These are phyloP conservation scores for Aleiodes leptofemur DNA, from an alignment of 2,888 invertebrate genomes.

Conservation along the genomic window DNA sequence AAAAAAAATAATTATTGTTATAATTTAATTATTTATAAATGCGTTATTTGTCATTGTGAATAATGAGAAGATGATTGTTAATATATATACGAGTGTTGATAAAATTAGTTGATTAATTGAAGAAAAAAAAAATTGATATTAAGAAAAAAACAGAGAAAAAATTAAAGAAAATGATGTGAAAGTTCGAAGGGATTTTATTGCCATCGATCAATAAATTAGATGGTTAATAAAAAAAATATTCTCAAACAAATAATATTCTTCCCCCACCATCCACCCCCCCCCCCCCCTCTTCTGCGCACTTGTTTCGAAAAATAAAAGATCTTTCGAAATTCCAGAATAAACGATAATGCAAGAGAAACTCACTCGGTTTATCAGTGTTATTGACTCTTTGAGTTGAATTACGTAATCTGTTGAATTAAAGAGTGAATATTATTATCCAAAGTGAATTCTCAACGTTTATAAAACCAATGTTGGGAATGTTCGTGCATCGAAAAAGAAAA, in stretches of 20 bases:
- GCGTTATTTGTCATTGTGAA: constrained; percentile 24
- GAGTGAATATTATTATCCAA: constrained; percentile 30
- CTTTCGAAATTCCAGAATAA: neutral
- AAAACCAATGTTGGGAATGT: neutral
- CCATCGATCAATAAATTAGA: constrained; percentile 31
- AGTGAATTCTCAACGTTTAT: neutral
- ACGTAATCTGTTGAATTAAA: constrained; percentile 51
- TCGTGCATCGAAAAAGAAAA: constrained; percentile 30
- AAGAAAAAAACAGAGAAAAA: neutral
- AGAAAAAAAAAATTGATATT: neutral
- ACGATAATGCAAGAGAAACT: constrained; percentile 10
- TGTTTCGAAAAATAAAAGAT: neutral
- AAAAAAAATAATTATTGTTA: constrained; percentile 18
- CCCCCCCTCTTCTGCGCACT: neutral
- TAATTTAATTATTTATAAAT: constrained; percentile 21
- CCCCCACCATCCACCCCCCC: neutral
- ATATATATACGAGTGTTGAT: constrained; percentile 40
- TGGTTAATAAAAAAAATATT: neutral
- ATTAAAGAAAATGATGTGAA: neutral
- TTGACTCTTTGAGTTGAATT: constrained; percentile 53
- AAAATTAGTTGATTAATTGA: constrained; percentile 19
- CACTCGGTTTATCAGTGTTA: constrained; percentile 56
- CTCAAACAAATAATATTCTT: neutral
- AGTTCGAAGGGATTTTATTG: neutral
- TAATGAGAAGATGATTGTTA: constrained; percentile 31